A percentile compares a stretch with the other conserved stretches of the same genome.
Evolutionary conservation across 2,797 vertebrate species (phyloP).

Genomic region (Orestias chungarensis): DNA sequence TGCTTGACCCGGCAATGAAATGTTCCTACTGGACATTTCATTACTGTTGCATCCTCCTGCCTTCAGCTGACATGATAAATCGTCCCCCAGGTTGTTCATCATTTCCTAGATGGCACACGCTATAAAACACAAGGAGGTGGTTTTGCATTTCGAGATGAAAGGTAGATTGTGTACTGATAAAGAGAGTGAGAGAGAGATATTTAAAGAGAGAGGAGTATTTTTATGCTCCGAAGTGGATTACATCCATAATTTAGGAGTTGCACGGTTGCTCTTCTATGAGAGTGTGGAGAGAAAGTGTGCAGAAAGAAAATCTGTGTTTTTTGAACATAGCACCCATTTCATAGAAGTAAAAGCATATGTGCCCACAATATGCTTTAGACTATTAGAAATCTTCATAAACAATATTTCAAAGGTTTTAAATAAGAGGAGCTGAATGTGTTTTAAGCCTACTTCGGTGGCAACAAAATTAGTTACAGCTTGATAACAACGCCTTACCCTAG

Average conservation of each 20-base stretch:
- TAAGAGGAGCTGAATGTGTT: slow-evolving; percentile 40
- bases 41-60: slow-evolving; percentile 50
- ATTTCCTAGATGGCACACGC: slow-evolving; percentile 53
- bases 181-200: slow-evolving; percentile 57
- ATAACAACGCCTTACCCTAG: slow-evolving; percentile 56
- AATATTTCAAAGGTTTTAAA: slow-evolving; percentile 52
- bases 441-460: slow-evolving; percentile 38
- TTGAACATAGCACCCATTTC: neutral
- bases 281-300: slow-evolving; percentile 27
- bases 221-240: slow-evolving; percentile 58
- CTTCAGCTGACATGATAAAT: slow-evolving; percentile 56
- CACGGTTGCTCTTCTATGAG: slow-evolving; percentile 35
- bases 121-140: slow-evolving; percentile 52
- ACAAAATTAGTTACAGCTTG: slow-evolving; percentile 64
- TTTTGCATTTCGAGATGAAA: slow-evolving; percentile 54
- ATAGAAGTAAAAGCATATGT: neutral
- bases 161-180: slow-evolving; percentile 50
- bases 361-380: neutral
- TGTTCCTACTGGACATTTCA: slow-evolving; percentile 60
- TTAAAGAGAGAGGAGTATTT: slow-evolving; percentile 57
- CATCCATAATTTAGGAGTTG: slow-evolving; percentile 73
- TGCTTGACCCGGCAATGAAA: slow-evolving; percentile 42
- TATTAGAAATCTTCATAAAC: neutral
- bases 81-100: slow-evolving; percentile 62
- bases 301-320: slow-evolving; percentile 36